A percentile compares a stretch with the other conserved stretches of the same genome.
Evolutionary conservation across 2,113 vertebrate genomes (phyloP).

Genomic region (Actenoides lindsayi): DNA sequence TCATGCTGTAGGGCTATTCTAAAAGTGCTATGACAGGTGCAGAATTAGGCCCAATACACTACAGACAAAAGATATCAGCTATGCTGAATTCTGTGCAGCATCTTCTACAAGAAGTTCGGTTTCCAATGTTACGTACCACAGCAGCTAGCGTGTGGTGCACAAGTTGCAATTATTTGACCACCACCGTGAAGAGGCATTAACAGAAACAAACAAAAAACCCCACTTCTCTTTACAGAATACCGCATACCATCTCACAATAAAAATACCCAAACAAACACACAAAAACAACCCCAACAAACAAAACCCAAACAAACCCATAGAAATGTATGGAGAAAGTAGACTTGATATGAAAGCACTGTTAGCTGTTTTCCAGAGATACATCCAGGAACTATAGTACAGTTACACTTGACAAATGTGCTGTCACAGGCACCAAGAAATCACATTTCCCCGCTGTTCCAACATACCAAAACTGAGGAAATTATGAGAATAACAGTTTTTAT

Average conservation of each 20-base stretch:
- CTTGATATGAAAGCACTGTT: not conserved
- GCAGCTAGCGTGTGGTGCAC: not conserved
- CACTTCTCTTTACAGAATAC: not conserved
- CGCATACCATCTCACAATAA: not conserved
- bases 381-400: not conserved
- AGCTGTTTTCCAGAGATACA: not conserved
- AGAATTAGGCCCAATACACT: fast-evolving
- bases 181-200: not conserved
- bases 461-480: not conserved
- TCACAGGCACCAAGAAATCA: fast-evolving
- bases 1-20: not conserved
- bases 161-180: not conserved
- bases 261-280: no score
- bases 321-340: not conserved
- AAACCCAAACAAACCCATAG: not conserved
- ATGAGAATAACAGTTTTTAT: not conserved
- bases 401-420: not conserved
- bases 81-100: not conserved
- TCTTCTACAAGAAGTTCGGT: not conserved
- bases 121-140: not conserved
- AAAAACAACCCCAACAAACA: no score
- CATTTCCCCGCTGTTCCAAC: not conserved
- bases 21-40: not conserved
- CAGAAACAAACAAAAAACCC: not conserved
- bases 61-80: not conserved